Evolutionary conservation across 2,113 vertebrate species (phyloP).

Genomic region (Ailuropoda melanoleuca): DNA sequence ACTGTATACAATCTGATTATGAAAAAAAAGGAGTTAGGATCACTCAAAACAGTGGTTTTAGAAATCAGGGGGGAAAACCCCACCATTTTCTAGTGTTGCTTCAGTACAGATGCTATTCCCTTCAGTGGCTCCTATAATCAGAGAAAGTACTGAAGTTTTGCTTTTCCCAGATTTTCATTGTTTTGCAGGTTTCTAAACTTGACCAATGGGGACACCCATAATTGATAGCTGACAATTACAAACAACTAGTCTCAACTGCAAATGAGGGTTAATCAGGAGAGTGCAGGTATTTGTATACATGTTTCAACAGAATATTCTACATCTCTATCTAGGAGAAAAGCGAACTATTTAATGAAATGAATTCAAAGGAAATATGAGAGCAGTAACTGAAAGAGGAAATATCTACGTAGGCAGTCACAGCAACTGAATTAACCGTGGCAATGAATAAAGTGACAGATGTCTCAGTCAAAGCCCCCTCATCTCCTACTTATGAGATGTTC

Average conservation of each 20-base stretch:
- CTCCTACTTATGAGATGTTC: background rate
- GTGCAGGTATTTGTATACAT: background rate
- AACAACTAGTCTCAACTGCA: background rate
- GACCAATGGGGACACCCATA: background rate
- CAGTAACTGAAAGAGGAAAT: background rate
- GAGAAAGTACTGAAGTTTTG: background rate
- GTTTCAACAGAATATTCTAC: background rate
- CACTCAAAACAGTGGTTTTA: background rate
- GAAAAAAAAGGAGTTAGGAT: background rate
- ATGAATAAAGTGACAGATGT: background rate
- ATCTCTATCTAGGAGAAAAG: constrained; percentile 1
- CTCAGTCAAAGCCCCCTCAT: background rate
- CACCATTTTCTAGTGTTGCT: background rate
- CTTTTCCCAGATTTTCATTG: background rate
- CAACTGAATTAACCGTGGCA: background rate
- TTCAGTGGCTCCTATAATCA: background rate
- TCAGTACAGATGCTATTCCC: background rate
- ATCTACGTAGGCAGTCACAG: background rate
- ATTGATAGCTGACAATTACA: background rate
- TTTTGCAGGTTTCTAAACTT: constrained; percentile 29
- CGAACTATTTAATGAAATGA: background rate
- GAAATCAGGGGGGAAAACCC: background rate
- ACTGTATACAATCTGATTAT: background rate
- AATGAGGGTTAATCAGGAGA: background rate
- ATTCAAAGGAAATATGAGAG: background rate